Conservation (phyloP, 2,797 vertebrate genomes). For the Nyctibius grandis region DNA sequence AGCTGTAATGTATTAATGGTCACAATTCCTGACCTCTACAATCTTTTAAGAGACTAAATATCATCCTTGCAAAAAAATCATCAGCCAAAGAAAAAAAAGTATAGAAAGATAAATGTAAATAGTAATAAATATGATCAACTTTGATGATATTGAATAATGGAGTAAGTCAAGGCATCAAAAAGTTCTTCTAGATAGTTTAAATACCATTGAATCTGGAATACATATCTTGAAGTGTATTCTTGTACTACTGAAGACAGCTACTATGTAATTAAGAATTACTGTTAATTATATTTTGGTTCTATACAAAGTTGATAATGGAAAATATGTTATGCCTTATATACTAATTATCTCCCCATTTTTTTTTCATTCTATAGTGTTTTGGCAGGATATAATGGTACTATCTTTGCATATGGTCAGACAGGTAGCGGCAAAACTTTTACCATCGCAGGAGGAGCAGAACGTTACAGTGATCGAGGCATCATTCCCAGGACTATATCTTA, state of each 20-base stretch:
- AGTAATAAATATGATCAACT: background rate
- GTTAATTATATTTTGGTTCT: background rate
- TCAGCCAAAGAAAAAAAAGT: background rate
- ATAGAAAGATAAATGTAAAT: background rate
- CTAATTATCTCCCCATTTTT: background rate
- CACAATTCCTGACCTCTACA: background rate
- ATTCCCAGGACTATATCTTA: constrained; percentile 92
- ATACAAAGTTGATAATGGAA: background rate
- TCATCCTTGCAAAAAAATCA: background rate
- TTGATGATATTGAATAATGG: background rate
- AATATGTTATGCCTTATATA: background rate
- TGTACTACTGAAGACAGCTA: background rate
- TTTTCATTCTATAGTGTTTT: constrained; percentile 75
- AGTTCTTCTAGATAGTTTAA: background rate
- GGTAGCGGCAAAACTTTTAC: constrained; percentile 97
- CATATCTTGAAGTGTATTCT: background rate
- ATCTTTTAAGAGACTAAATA: background rate
- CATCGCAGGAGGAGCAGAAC: constrained; percentile 92
- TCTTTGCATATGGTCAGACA: constrained; percentile 97
- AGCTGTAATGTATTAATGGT: background rate
- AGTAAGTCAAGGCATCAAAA: background rate
- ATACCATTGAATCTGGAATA: background rate
- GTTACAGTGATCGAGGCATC: constrained; percentile 88
- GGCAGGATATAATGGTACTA: constrained; percentile 91
- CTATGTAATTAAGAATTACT: background rate